Base-by-base conservation (phyloP, 2,888 invertebrate genomes). In the Eumerus sabulonum region DNA sequence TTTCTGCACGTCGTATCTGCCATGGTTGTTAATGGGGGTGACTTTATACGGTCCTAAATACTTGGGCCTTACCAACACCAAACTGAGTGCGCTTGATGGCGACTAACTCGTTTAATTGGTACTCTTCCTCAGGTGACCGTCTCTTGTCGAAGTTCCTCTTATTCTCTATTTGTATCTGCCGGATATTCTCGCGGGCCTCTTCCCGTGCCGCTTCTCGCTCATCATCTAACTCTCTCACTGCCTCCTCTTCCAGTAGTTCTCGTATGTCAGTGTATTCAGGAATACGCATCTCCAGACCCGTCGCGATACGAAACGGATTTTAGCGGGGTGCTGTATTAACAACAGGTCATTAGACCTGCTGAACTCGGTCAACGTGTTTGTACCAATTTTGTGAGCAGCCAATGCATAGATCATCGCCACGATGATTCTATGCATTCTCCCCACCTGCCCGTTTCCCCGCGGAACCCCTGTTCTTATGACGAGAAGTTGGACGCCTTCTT, bases 361-460 rank as follows among this genome's bases (percentile, higher is more conserved):
- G 27, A 4, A 27, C 27, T 4, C 3, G 2, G 3, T 27, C 27
- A 27, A 85, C 64, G 47, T 79, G 18, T 73, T 82, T 83, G 60
- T 84, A 85, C 85, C 85, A 86, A 17, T 84, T 82, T 3, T 66
- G 66, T 0, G 85, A 84, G 11, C 85, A 82, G 11, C 84, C 84
- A 1, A 84, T 51, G n/a, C 85, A 83, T 11, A 88, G 3, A 87
- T 35, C 35, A 87, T 74, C 0, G 86, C 82, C 38, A 86, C 84
- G 1, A 87, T 82, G 9, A 83, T 84, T 11, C 82, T 74, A 63
- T 88, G 85, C 0, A 86, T 76, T 7, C 85, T 67, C 47, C 87
- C 85, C 0, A 85, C 85, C 64, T 88, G 87, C 0, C 87, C 86
- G 66, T 88, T 87, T 1, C 85, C 85, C 47, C 86, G 57, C 0